Base-by-base conservation (phyloP, 2,113 vertebrate species). In the Tympanuchus pallidicinctus region DNA sequence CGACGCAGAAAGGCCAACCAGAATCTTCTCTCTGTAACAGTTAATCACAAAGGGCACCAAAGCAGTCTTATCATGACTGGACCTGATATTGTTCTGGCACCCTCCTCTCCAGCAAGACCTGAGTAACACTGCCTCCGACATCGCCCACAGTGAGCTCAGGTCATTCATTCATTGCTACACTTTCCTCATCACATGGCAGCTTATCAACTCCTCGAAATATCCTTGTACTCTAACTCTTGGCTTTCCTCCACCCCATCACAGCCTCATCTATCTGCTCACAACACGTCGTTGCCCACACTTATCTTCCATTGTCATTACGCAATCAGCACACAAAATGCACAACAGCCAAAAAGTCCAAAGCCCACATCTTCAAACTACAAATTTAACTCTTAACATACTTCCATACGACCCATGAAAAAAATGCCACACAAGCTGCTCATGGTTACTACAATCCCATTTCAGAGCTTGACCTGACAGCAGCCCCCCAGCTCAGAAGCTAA, bases 201-300 rank as follows among this genome's bases (percentile, higher is more conserved):
- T 54, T 54, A 54, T 28, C 52, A 25, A 14, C 24, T 57, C 4
- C 43, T 20, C 78, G 43, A 2, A 57, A 42, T 4, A 89, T 32
- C 91, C 78, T 32, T 48, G 30, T 61, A 52, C 78, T 76, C 74
- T n/a, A 57, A 63, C 60, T 94, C 84, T 13, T 76, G 95, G 92
- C 92, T 70, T 22, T 14, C 54, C 56, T 73, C 92, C 89, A 69
- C 3, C 5, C 21, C n/a, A 67, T 22, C 81, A 20, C 70, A 3
- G 82, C 0, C 0, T 16, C 76, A 19, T 16, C 21, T 28, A 22
- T 42, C 40, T 74, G 93, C 85, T 72, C 76, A 54, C 25, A 36
- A 13, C 56, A 4, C 1, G 16, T 1, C 7, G 43, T 7, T 83
- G 79, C 54, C 90, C 52, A 10, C 66, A 6, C 36, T 74, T 47